Evolutionary conservation across 2,888 invertebrate species (phyloP).

Genomic region (Lobophora halterata): DNA sequence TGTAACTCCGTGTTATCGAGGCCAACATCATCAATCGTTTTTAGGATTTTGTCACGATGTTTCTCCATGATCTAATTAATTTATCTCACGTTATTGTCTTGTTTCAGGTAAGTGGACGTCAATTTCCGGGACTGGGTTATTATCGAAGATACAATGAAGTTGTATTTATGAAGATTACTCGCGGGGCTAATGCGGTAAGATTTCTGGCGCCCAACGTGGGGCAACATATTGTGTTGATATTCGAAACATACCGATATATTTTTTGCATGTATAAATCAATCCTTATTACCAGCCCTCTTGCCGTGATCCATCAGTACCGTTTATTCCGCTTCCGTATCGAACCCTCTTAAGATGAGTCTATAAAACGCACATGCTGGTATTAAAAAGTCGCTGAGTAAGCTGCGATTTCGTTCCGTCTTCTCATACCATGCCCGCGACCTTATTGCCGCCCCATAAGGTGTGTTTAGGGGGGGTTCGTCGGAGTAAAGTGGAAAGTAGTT

Average conservation of each 20-base stretch:
- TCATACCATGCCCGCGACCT: slow-evolving; percentile 11
- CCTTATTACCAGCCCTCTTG: slow-evolving; percentile 11
- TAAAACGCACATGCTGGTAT: slow-evolving; percentile 40
- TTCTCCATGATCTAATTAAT: slow-evolving; percentile 2
- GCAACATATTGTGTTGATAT: too few species aligned
- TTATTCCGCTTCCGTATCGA: slow-evolving; percentile 17
- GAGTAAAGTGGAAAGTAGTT: slow-evolving; percentile 24
- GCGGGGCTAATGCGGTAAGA: too few species aligned
- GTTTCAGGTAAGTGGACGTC: slow-evolving; percentile 32
- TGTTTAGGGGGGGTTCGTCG: slow-evolving; percentile 17
- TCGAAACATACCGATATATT: too few species aligned
- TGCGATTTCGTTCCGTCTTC: slow-evolving; percentile 13
- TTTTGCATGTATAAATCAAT: too few species aligned
- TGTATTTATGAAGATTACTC: neutral
- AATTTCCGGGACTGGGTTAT: slow-evolving; percentile 3
- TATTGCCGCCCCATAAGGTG: slow-evolving; percentile 25
- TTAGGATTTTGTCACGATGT: neutral
- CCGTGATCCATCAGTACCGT: slow-evolving; percentile 14
- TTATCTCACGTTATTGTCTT: slow-evolving; percentile 19
- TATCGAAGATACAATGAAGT: slow-evolving; percentile 2
- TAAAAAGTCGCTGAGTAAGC: slow-evolving; percentile 38
- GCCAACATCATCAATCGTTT: neutral
- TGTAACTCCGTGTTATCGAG: slow-evolving; percentile 1
- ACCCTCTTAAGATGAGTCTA: slow-evolving; percentile 27
- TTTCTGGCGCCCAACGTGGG: too few species aligned